Conservation (phyloP, 2,113 vertebrate genomes). For the Phaethornis superciliosus region DNA sequence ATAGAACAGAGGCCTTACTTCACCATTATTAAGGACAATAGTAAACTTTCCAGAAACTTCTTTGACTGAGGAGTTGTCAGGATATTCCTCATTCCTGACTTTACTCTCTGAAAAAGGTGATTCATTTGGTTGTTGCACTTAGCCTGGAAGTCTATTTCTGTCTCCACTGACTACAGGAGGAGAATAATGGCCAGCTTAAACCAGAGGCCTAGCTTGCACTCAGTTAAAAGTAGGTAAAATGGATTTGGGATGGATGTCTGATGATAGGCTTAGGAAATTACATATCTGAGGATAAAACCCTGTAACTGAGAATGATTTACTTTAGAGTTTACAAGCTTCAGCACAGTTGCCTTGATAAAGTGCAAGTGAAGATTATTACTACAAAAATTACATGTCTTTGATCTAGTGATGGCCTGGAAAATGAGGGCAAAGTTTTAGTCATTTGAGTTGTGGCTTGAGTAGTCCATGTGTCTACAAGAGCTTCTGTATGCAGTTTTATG, state of each 20-base stretch:
- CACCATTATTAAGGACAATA: neutral
- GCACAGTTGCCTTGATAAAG: neutral
- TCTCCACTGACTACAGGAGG: neutral
- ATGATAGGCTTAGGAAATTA: neutral
- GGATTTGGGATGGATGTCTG: neutral
- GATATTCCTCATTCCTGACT: neutral
- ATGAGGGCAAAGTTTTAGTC: neutral
- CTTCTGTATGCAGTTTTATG: neutral
- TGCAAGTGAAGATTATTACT: neutral
- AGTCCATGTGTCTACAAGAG: neutral
- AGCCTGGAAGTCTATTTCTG: neutral
- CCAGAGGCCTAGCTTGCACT: neutral
- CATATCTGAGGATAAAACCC: neutral
- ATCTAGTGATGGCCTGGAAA: neutral
- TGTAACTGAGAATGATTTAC: neutral
- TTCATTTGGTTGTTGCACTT: neutral
- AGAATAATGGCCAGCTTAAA: neutral
- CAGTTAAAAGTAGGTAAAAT: neutral
- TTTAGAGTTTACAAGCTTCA: neutral
- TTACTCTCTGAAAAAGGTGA: neutral
- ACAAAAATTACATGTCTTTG: neutral
- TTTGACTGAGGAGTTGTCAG: neutral
- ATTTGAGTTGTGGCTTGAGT: neutral
- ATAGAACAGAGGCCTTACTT: neutral
- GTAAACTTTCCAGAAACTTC: neutral